Evolutionary conservation across 2,888 invertebrate genomes (phyloP).

Genomic region (Brassicogethes aeneus): DNA sequence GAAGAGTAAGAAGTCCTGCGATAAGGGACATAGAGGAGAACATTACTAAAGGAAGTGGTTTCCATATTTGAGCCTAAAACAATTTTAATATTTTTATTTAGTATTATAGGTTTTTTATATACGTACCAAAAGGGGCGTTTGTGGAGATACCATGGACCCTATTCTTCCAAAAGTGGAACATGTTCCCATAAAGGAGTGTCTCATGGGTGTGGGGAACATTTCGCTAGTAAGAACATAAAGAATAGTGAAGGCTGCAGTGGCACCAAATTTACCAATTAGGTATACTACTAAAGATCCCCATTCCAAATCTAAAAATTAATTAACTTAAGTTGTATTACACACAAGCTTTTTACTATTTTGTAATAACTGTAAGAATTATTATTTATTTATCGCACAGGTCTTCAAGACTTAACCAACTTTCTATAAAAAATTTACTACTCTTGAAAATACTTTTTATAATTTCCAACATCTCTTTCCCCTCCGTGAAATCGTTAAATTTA

Average conservation of each 20-base stretch:
- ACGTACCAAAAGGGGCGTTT: constrained; percentile 56
- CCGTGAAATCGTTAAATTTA: too few species aligned
- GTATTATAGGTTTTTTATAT: constrained; percentile 1
- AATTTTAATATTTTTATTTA: constrained; percentile 1
- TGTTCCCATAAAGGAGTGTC: constrained; percentile 53
- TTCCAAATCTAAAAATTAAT: constrained; percentile 42
- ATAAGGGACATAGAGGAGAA: constrained; percentile 54
- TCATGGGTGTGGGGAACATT: constrained; percentile 55
- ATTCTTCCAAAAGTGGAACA: constrained; percentile 59
- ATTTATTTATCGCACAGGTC: too few species aligned
- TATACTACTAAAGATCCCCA: constrained; percentile 46
- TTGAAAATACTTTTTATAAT: too few species aligned
- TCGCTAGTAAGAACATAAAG: constrained; percentile 60
- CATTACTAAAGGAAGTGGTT: constrained; percentile 51
- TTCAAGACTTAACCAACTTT: too few species aligned
- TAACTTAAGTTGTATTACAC: constrained; percentile 3
- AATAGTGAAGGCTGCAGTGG: constrained; percentile 55
- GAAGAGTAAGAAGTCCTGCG: constrained; percentile 52
- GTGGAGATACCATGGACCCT: constrained; percentile 57
- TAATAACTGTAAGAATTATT: too few species aligned
- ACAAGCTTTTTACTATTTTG: constrained; percentile 1
- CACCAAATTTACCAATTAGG: constrained; percentile 56
- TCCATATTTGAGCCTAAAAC: constrained; percentile 36
- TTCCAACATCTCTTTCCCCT: too few species aligned
- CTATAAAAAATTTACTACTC: too few species aligned